phyloP scores from a whole-genome alignment of 2,888 invertebrate genomes.

The Amphipyra tragopoginis region DNA sequence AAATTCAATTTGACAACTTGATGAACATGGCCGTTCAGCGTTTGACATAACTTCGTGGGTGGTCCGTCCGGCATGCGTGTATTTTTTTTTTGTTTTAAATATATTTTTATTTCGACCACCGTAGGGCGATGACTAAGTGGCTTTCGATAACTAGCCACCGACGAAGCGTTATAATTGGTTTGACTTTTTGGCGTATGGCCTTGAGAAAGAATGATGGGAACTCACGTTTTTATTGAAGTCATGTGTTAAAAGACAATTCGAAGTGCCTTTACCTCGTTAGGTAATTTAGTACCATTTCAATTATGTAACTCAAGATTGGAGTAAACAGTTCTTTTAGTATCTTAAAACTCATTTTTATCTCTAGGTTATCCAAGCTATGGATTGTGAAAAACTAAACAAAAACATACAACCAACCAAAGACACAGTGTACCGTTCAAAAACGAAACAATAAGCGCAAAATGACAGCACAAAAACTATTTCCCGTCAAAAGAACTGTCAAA shows the following conservation, averaged over 20 bases:
- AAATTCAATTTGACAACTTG: slow-evolving; percentile 88
- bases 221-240: slow-evolving; percentile 26
- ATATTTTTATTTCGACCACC: slow-evolving; percentile 74
- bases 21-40: slow-evolving; percentile 84
- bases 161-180: slow-evolving; percentile 79
- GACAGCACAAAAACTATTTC: slow-evolving; percentile 78
- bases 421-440: slow-evolving; percentile 70
- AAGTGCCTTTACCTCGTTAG: neutral
- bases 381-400: slow-evolving; percentile 64
- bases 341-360: slow-evolving; percentile 23
- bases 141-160: slow-evolving; percentile 86
- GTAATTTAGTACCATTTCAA: no score
- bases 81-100: slow-evolving; percentile 74
- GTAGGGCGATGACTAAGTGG: slow-evolving; percentile 84
- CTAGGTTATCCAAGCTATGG: slow-evolving; percentile 68
- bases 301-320: no score
- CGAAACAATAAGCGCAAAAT: slow-evolving; percentile 76
- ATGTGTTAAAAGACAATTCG: neutral
- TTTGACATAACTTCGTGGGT: slow-evolving; percentile 86
- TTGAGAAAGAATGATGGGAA: slow-evolving; percentile 34
- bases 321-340: no score
- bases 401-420: slow-evolving; percentile 62
- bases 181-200: slow-evolving; percentile 69
- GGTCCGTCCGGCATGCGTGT: slow-evolving; percentile 78
- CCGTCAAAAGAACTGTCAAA: slow-evolving; percentile 82